Conservation (phyloP, 2,113 vertebrate genomes). For the Nibea albiflora region DNA sequence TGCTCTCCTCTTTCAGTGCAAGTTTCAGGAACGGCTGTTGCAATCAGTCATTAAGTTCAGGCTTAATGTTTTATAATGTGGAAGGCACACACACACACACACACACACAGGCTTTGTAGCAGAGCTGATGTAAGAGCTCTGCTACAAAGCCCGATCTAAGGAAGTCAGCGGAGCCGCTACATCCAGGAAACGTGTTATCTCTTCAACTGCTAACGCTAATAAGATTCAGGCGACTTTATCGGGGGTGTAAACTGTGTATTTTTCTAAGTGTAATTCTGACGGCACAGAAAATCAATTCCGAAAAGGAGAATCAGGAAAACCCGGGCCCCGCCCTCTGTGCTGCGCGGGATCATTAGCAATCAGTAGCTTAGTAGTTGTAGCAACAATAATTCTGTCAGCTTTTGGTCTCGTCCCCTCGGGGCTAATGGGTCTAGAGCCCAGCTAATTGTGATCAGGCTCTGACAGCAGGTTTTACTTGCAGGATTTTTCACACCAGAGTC, state of each 20-base stretch:
- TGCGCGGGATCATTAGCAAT: constrained; percentile 65
- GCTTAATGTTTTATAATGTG: constrained; percentile 66
- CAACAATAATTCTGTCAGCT: constrained; percentile 69
- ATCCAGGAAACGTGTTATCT: constrained; percentile 65
- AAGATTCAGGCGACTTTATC: constrained; percentile 29
- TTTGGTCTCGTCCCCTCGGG: constrained; percentile 58
- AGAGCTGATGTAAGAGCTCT: constrained; percentile 37
- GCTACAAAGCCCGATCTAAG: constrained; percentile 49
- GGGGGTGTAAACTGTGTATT: neutral
- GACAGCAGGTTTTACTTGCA: constrained; percentile 78
- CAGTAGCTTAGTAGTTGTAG: constrained; percentile 40
- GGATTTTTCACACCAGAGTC: constrained; percentile 70
- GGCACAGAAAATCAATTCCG: neutral
- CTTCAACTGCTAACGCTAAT: constrained; percentile 34
- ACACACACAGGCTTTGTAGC: constrained; percentile 47
- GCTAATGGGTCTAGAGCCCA: constrained; percentile 75
- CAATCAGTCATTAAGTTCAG: constrained; percentile 69
- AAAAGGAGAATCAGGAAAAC: neutral
- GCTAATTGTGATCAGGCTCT: constrained; percentile 81
- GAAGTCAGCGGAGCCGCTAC: constrained; percentile 39
- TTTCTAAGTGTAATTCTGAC: constrained; percentile 1
- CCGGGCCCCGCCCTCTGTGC: constrained; percentile 26
- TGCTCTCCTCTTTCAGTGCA: constrained; percentile 28
- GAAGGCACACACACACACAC: constrained; percentile 11
- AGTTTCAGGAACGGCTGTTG: constrained; percentile 64